A percentile compares a stretch with the other conserved stretches of the same genome.
These are phyloP conservation scores for Festucalex cinctus DNA, from an alignment of 2,113 vertebrate species.

Conservation along the genomic window DNA sequence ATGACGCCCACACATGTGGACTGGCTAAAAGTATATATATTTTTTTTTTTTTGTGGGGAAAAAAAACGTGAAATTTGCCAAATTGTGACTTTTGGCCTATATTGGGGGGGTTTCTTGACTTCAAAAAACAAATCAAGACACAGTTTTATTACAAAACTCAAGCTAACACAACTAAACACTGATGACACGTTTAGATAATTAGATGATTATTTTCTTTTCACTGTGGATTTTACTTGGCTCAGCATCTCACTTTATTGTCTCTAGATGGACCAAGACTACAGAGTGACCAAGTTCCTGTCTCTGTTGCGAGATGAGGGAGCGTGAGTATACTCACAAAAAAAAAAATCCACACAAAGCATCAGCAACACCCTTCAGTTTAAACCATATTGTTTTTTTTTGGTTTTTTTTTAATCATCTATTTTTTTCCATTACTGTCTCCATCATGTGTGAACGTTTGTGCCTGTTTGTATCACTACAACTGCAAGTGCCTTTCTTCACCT, in stretches of 20 bases:
- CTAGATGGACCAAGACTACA: conserved; percentile 92
- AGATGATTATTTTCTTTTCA: not conserved
- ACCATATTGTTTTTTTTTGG: conserved; percentile 1
- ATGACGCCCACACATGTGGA: too few relatives aligned
- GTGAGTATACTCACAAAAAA: conserved; percentile 76
- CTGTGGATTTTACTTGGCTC: not conserved
- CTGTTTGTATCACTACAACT: not conserved
- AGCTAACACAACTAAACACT: too few relatives aligned
- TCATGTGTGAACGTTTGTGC: not conserved
- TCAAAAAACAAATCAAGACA: not conserved
- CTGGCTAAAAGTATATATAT: too few relatives aligned
- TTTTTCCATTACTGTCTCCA: not conserved
- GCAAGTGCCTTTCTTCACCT: not conserved
- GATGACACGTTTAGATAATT: not conserved
- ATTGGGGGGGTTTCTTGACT: too few relatives aligned
- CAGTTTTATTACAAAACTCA: too few relatives aligned
- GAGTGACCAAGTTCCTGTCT: conserved; percentile 92
- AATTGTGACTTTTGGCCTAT: too few relatives aligned
- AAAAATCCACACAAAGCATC: not conserved
- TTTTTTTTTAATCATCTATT: not conserved
- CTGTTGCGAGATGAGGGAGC: conserved; percentile 90
- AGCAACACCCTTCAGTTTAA: not conserved
- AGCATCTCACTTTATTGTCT: conserved; percentile 20
- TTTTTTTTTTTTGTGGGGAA: too few relatives aligned
- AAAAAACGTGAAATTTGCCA: too few relatives aligned